phyloP scores from a whole-genome alignment of 2,888 invertebrate genomes.

The Rhagophthalmus giganteus region DNA sequence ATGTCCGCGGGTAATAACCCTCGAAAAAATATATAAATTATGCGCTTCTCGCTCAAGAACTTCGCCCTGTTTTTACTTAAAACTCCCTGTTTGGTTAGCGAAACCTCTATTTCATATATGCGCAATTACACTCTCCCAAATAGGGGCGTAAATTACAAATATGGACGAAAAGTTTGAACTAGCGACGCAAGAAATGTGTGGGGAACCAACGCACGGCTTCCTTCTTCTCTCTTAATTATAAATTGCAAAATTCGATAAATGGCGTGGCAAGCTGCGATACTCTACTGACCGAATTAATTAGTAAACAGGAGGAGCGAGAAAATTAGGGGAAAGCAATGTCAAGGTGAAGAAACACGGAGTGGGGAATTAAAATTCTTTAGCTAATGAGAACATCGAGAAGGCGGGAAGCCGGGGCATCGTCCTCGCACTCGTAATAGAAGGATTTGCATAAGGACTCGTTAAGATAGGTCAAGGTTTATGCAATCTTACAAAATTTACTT shows the following conservation, averaged over 20 bases:
- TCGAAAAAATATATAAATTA: constrained; percentile 50
- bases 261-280: constrained; percentile 40
- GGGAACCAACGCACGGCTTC: constrained; percentile 3
- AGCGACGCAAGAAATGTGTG: constrained; percentile 13
- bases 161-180: constrained; percentile 16
- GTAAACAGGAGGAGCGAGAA: constrained; percentile 39
- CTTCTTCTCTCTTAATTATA: constrained; percentile 18
- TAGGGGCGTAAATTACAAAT: constrained; percentile 27
- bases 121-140: constrained; percentile 26
- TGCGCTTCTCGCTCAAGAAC: constrained; percentile 35
- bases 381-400: constrained; percentile 39
- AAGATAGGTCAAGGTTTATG: constrained; percentile 40
- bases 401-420: constrained; percentile 30
- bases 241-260: constrained; percentile 27
- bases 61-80: constrained; percentile 25
- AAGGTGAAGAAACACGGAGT: constrained; percentile 44
- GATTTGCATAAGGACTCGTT: constrained; percentile 41
- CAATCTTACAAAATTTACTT: constrained; percentile 5
- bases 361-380: constrained; percentile 41
- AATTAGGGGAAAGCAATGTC: constrained; percentile 48
- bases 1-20: constrained; percentile 48
- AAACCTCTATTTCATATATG: constrained; percentile 28
- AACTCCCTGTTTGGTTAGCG: constrained; percentile 28
- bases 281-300: constrained; percentile 53
- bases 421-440: constrained; percentile 28